Percentiles rank a stretch among this genome's conserved stretches.
phyloP scores from a whole-genome alignment of 2,797 vertebrate species.

The Takifugu rubripes region DNA sequence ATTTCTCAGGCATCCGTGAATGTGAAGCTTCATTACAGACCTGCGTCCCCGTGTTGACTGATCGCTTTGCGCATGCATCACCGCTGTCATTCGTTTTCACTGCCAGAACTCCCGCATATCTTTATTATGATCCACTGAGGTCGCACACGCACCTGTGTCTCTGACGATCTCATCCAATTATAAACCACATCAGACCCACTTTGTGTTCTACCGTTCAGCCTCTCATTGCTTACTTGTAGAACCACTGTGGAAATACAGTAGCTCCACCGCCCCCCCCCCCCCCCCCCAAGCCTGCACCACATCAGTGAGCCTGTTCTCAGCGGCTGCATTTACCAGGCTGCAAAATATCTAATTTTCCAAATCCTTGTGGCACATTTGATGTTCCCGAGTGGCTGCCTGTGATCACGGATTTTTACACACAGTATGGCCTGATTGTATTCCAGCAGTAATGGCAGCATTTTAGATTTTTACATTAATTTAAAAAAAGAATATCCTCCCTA shows the following conservation, averaged over 20 bases:
- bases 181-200: constrained; percentile 24
- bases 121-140: constrained; percentile 29
- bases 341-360: constrained; percentile 47
- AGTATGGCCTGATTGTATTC: constrained; percentile 19
- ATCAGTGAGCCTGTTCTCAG: constrained; percentile 36
- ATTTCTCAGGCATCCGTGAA: constrained; percentile 3
- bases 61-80: constrained; percentile 23
- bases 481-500: not conserved
- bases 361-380: constrained; percentile 53
- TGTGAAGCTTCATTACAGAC: constrained; percentile 5
- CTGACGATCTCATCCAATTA: constrained; percentile 30
- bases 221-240: constrained; percentile 40
- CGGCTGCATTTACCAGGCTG: constrained; percentile 38
- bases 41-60: constrained; percentile 4
- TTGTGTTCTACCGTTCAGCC: constrained; percentile 23
- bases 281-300: constrained; percentile 39
- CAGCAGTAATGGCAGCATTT: constrained; percentile 14
- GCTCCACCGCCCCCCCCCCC: not conserved
- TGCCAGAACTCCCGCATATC: constrained; percentile 19
- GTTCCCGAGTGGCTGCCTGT: constrained; percentile 26
- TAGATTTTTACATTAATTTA: not conserved
- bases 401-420: constrained; percentile 8
- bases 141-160: constrained; percentile 17
- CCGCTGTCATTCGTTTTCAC: constrained; percentile 20
- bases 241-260: constrained; percentile 26